phyloP scores from a whole-genome alignment of 2,113 vertebrate genomes.

The Etia nguti region DNA sequence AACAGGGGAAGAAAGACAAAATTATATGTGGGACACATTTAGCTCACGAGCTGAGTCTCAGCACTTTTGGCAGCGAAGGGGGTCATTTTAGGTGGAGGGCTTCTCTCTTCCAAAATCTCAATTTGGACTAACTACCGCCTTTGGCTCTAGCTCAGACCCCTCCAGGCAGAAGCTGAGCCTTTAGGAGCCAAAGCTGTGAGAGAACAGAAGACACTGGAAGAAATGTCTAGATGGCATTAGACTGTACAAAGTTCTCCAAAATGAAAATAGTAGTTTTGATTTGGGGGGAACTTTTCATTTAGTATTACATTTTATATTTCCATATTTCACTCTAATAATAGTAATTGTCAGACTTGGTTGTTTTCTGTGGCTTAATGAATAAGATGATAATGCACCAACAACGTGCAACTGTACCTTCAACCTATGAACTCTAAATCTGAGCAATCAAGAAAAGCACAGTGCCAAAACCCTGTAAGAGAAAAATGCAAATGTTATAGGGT shows the following conservation, averaged over 20 bases:
- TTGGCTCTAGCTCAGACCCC: slow-evolving; percentile 32
- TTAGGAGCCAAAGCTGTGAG: slow-evolving; percentile 37
- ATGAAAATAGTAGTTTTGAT: neutral
- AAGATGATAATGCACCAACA: neutral
- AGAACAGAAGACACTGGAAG: slow-evolving; percentile 6
- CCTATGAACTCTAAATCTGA: neutral
- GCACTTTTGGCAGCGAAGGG: slow-evolving; percentile 11
- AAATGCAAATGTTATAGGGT: slow-evolving; percentile 1
- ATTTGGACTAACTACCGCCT: slow-evolving; percentile 31
- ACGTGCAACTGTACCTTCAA: neutral
- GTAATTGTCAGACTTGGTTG: neutral
- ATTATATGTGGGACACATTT: neutral
- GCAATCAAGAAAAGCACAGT: neutral
- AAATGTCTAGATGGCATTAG: slow-evolving; percentile 3
- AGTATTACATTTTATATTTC: neutral
- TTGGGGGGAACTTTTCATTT: neutral
- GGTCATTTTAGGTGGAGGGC: slow-evolving; percentile 34
- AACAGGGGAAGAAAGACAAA: neutral
- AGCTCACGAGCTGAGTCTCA: slow-evolving; percentile 1
- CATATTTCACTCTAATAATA: neutral
- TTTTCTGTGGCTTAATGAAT: neutral
- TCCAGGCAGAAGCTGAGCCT: slow-evolving; percentile 27
- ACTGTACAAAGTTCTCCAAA: slow-evolving; percentile 2
- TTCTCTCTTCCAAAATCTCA: slow-evolving; percentile 42
- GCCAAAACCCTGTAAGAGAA: neutral